Percentiles rank a stretch among this genome's conserved stretches.
These are phyloP conservation scores for Tetheella fluctuosa DNA, from an alignment of 2,888 invertebrate species.

Conservation along the genomic window DNA sequence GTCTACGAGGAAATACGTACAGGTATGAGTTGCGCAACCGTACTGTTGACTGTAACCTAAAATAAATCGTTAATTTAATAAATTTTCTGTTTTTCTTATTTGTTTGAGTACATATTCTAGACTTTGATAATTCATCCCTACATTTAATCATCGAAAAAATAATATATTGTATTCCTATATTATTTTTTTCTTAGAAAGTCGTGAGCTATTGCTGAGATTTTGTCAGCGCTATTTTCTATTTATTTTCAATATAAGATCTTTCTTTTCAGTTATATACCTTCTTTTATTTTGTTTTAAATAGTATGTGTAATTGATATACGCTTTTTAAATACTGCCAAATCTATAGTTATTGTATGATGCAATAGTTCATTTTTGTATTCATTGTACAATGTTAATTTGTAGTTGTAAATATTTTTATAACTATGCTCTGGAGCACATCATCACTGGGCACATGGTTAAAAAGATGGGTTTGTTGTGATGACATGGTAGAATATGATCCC, in stretches of 20 bases:
- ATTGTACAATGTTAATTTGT: neutral
- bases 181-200: neutral
- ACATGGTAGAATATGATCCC: too few relatives aligned
- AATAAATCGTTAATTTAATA: constrained; percentile 23
- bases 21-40: constrained; percentile 82
- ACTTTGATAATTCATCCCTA: neutral
- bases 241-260: neutral
- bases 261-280: neutral
- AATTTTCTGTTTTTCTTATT: constrained; percentile 28
- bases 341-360: neutral
- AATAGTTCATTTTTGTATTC: neutral
- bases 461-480: too few relatives aligned
- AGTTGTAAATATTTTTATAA: too few relatives aligned
- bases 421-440: too few relatives aligned
- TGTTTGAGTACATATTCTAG: neutral
- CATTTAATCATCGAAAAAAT: neutral
- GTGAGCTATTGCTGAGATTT: neutral
- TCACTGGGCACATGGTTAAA: too few relatives aligned
- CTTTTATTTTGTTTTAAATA: too few relatives aligned
- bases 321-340: neutral
- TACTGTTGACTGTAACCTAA: constrained; percentile 48
- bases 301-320: neutral
- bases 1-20: constrained; percentile 66
- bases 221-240: neutral
- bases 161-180: too few relatives aligned